Conservation (phyloP, 2,113 vertebrate genomes). For the human (Homo sapiens) region DNA sequence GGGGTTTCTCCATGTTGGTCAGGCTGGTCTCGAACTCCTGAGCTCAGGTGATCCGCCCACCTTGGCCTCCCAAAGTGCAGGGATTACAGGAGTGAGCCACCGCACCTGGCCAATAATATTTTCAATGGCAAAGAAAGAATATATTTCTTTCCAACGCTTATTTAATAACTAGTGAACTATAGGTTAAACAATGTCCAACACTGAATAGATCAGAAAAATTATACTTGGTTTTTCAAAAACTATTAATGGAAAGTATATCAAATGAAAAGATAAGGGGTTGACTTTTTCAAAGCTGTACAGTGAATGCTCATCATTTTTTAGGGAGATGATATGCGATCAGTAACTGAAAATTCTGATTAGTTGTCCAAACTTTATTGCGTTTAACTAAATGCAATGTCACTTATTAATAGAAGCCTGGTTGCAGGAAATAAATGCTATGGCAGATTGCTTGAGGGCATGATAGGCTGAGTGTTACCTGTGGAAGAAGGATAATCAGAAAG, state of each 20-base stretch:
- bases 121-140: no score
- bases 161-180: not conserved
- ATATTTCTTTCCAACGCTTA: not conserved
- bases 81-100: no score
- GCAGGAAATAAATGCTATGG: not conserved
- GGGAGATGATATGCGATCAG: not conserved
- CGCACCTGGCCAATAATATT: no score
- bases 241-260: conserved; percentile 24
- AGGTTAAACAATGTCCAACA: conserved; percentile 22
- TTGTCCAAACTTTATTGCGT: not conserved
- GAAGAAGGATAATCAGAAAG: not conserved
- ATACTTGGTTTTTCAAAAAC: conserved; percentile 27
- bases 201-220: not conserved
- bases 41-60: no score
- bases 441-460: not conserved
- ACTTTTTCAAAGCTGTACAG: not conserved
- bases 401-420: not conserved
- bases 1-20: no score
- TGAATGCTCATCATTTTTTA: not conserved
- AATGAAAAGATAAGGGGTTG: not conserved
- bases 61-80: no score
- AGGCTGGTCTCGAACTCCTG: no score
- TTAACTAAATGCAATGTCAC: not conserved
- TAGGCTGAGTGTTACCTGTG: not conserved
- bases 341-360: not conserved